Evolutionary conservation across 2,113 vertebrate species (phyloP).

Genomic region (Bathybates hornii): DNA sequence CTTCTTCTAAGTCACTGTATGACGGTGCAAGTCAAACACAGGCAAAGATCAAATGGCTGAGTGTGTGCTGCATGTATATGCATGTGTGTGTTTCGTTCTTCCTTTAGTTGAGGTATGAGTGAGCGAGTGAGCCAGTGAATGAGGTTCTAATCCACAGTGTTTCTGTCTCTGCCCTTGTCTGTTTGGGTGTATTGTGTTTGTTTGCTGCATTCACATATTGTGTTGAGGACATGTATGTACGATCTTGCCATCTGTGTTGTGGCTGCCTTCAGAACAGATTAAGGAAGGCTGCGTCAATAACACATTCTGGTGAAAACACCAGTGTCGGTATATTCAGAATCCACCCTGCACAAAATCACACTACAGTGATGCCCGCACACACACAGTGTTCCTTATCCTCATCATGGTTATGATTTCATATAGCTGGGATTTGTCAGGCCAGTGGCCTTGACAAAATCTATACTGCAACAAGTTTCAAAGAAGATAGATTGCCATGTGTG

Average conservation of each 20-base stretch:
- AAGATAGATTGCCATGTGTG: not conserved
- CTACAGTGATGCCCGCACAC: not conserved
- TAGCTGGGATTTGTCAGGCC: not conserved
- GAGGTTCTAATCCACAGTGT: not conserved
- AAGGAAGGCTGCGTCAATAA: not conserved
- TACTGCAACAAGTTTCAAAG: not conserved
- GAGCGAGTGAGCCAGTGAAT: not conserved
- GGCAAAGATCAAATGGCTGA: not conserved
- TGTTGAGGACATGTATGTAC: not conserved
- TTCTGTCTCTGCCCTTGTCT: not conserved
- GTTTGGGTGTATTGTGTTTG: not conserved
- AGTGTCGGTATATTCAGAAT: not conserved
- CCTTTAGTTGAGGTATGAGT: not conserved
- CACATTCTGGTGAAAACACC: not conserved
- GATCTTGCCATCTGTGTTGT: conserved; percentile 36
- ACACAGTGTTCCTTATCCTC: not conserved
- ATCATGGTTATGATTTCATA: not conserved
- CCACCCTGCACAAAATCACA: not conserved
- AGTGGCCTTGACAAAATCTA: not conserved
- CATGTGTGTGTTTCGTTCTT: not conserved
- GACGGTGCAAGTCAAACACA: not conserved
- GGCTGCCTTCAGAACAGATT: conserved; percentile 5
- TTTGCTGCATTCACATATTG: not conserved
- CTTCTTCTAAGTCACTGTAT: conserved; percentile 4
- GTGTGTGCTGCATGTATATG: not conserved